Evolutionary conservation across 2,797 vertebrate genomes (phyloP), one percentile per base, ranked within the genome.

Genomic region (Adelosebastes latens): DNA sequence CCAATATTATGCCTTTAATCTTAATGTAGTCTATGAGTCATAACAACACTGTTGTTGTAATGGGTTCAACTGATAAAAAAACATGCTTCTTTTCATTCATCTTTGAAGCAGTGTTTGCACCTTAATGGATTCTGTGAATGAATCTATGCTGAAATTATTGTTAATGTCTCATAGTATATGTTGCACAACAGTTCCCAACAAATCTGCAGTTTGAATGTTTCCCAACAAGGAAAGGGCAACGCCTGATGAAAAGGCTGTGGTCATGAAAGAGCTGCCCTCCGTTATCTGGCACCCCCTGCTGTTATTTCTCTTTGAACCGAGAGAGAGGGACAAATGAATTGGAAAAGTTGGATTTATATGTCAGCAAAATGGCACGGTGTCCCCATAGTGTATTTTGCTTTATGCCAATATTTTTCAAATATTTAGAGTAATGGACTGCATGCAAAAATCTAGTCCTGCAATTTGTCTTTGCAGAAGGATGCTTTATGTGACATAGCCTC

Each of bases 211-310:
- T 46, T 63, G 65, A 74, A 66, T 52, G 63, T 72, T 74, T n/a
- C 29, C n/a, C 10, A 8, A 42, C 46, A 61, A 10, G 62, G n/a
- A 89, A 92, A 92, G 85, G 92, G 72, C 88, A 92, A 13, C 1
- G 24, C 14, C 64, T 58, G 68, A 69, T 83, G 71, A 83, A 92
- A 91, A 89, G 85, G 78, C 64, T 39, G n/a, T 1, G 29, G 74
- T 59, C 73, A 85, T 88, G 61, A 89, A 90, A 93, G 88, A 83
- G 29, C 77, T 87, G 83, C 91, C 88, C 88, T 89, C 84, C 92
- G 91, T 91, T 91, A 90, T 94, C 68, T 94, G 81, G 93, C 94
- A 84, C 94, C 95, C 92, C 93, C 95, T 95, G 82, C 92, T 93
- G 95, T 91, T 80, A 16, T 53, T 9, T 72, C 72, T 24, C 82